Percentiles rank a stretch among this genome's conserved stretches.
Evolutionary conservation across 2,888 invertebrate genomes (phyloP).

Genomic region (Orthosia incerta): DNA sequence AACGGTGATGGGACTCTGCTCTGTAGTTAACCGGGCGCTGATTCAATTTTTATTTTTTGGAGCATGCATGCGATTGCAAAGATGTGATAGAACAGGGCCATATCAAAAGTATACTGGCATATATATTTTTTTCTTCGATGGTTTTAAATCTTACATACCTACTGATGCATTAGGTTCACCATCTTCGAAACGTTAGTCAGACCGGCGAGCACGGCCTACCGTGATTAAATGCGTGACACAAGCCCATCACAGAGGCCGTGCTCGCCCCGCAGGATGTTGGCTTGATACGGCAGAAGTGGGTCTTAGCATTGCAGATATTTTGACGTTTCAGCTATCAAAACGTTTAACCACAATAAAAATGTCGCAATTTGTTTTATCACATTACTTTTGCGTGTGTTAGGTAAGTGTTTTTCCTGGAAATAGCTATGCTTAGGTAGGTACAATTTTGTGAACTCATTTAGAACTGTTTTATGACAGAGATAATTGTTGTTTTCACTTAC

Average conservation of each 20-base stretch:
- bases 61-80: neutral
- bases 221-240: no score
- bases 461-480: slow-evolving; percentile 26
- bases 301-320: no score
- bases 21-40: no score
- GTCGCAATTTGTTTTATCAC: slow-evolving; percentile 18
- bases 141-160: neutral
- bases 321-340: neutral
- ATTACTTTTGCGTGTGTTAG: slow-evolving; percentile 1
- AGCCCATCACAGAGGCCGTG: no score
- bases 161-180: neutral
- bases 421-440: slow-evolving; percentile 1
- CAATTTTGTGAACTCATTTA: slow-evolving; percentile 1
- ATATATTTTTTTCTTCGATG: neutral
- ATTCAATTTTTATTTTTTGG: neutral
- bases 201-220: no score
- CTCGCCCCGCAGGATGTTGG: no score
- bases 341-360: neutral
- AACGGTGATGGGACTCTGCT: no score
- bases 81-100: no score
- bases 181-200: neutral
- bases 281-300: neutral
- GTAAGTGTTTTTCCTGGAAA: slow-evolving; percentile 16
- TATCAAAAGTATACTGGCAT: neutral
- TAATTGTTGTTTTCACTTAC: slow-evolving; percentile 1